A percentile compares a stretch with the other conserved stretches of the same genome.
Evolutionary conservation across 2,113 vertebrate species (phyloP).

Genomic region (Chlamydotis undulata): DNA sequence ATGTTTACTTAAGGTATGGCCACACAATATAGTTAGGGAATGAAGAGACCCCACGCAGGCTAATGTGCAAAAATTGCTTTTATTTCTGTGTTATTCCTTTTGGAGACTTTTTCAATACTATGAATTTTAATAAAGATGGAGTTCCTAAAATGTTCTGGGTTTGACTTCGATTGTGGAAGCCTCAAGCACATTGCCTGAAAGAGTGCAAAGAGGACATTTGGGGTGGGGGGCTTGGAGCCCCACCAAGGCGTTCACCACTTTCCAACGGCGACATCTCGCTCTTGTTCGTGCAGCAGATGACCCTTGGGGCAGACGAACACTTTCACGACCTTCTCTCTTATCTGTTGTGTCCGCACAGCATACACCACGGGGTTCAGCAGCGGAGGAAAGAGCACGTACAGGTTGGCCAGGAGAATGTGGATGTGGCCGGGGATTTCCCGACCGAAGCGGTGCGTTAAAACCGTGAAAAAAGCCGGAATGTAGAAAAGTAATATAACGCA

Average conservation of each 20-base stretch:
- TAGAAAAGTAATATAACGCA: constrained; percentile 34
- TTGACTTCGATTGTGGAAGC: neutral
- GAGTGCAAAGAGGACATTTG: too few relatives aligned
- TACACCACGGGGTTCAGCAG: constrained; percentile 18
- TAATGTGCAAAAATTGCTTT: neutral
- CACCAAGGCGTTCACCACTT: rapidly evolving
- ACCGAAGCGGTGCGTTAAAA: constrained; percentile 6
- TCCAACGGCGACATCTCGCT: rapidly evolving
- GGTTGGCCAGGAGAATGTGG: constrained; percentile 50
- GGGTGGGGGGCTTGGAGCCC: neutral
- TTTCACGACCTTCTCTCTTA: neutral
- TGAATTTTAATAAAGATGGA: neutral
- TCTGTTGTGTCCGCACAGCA: neutral
- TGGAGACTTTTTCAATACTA: neutral
- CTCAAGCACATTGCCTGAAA: rapidly evolving
- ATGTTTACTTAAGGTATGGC: neutral
- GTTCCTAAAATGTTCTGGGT: neutral
- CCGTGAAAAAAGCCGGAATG: neutral
- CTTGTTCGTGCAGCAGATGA: rapidly evolving
- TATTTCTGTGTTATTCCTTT: neutral
- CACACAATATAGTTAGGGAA: neutral
- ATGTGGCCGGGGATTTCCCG: neutral
- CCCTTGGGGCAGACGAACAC: neutral
- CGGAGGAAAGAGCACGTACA: constrained; percentile 25
- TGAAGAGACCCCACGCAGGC: neutral